Evolutionary conservation across 2,888 invertebrate species (phyloP), one percentile per base, ranked within the genome.

Genomic region (Leptothorax acervorum): DNA sequence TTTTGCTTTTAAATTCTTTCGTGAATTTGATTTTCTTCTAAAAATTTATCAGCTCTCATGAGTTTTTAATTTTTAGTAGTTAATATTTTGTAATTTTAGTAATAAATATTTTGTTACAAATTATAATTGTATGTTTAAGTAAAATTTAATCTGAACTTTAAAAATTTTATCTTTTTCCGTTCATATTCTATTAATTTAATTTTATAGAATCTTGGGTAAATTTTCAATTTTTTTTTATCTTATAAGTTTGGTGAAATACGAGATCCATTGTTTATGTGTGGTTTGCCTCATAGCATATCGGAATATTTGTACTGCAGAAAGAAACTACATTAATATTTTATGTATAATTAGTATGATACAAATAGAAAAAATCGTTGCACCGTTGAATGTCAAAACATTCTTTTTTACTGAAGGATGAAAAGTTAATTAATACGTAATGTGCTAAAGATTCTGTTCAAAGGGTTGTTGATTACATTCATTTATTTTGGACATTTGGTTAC

Each of bases 391-490:
- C 2, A 39, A 70, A 70, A 57, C 8, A 60, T 28, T 28, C 18
- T 12, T 39, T 9, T 79, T 70, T 45, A 70, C 6, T 18, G 15
- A 35, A 31, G 6, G 23, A 23, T 3, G 6, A 68, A 39, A 31
- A 60, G 11, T 57, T 68, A 70, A 70, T 70, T 79, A 68, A 68
- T 28, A 3, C 15, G 18, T 57, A 70, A 42, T 8, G 42, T 76
- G 23, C n/a, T 53, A 42, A 75, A 76, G 70, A 83, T 86, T 81
- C 62, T 39, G 35, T 75, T 66, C 62, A 79, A 84, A 71, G 79
- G 75, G 18, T 73, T 73, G 76, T 82, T 74, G 88, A 85, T 86
- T 85, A 83, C 83, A 84, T 88, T 86, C 82, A 83, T 35, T 31
- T 8, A 73, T 65, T 57, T 39, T 55, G 70, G 48, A 68, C 28